These are phyloP conservation scores for Lathronympha strigana DNA, from an alignment of 2,888 invertebrate species.

Conservation along the genomic window DNA sequence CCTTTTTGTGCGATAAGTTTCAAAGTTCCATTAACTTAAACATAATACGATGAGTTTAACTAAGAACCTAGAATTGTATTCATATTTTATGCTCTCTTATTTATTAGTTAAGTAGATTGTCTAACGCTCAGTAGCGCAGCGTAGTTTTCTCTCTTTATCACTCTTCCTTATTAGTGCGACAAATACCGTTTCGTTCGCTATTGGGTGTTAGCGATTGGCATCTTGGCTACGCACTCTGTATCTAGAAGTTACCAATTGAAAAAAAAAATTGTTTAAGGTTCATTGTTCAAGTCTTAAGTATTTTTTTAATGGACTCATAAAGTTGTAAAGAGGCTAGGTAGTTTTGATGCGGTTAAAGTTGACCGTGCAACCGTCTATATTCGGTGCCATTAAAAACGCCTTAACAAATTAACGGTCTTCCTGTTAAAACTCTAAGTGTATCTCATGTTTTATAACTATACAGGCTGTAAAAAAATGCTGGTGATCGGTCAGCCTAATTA, in stretches of 20 bases:
- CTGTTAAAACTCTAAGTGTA: slow-evolving; percentile 25
- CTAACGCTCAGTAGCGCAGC: too few relatives aligned
- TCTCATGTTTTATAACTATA: slow-evolving; percentile 8
- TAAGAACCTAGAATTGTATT: neutral
- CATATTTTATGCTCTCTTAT: neutral
- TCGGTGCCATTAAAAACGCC: slow-evolving; percentile 29
- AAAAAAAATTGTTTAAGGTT: neutral
- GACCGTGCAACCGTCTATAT: slow-evolving; percentile 28
- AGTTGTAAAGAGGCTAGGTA: slow-evolving; percentile 13
- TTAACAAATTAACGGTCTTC: slow-evolving; percentile 16
- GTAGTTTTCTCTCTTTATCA: too few relatives aligned
- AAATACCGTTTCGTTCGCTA: too few relatives aligned
- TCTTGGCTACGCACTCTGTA: too few relatives aligned
- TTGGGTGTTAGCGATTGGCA: too few relatives aligned
- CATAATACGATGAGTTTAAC: neutral
- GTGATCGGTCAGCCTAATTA: too few relatives aligned
- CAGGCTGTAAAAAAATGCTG: too few relatives aligned
- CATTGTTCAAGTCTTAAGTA: slow-evolving; percentile 11
- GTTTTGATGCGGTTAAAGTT: slow-evolving; percentile 33
- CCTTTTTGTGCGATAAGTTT: neutral
- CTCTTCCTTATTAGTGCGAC: too few relatives aligned
- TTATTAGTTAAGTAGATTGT: neutral
- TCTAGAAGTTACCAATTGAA: neutral
- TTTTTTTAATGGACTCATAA: slow-evolving; percentile 9
- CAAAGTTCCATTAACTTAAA: neutral